Evolutionary conservation across 2,888 invertebrate species (phyloP), one percentile per base, ranked within the genome.

Genomic region (Melieria crassipennis): DNA sequence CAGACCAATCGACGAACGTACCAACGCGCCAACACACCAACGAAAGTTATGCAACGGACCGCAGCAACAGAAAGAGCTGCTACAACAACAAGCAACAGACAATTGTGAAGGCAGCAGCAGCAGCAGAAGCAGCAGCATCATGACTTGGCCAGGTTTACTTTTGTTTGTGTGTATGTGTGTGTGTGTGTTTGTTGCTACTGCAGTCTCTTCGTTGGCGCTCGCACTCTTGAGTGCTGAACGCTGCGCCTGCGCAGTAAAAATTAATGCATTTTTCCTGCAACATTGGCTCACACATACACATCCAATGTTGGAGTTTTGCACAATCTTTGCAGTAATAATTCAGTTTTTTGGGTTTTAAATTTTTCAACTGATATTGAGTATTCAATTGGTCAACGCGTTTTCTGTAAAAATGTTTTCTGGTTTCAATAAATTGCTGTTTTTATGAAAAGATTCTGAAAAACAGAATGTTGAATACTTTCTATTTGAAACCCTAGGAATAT

Each of bases 11-110:
- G 48, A 47, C 56, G 30, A 56, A 50, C 56, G 42, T 7, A 42
- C 56, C 48, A 48, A 43, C 52, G 47, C 42, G 48, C 11, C 58
- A 60, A 67, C 67, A 73, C 76, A 74, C 79, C 78, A 82, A 81
- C 78, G 83, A 83, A 82, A 83, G 84, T 84, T 84, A 84, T 84
- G 84, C 84, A 84, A 84, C 79, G 80, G 68, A 13, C 48, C 62
- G 47, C 46, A 62, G 50, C 69, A 65, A 58, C 67, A 63, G 52
- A 10, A 70, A 58, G 52, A n/a, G 47, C 61, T 62, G n/a, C 11
- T 61, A 48, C 46, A 56, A 73, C 72, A 71, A 72, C 72, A 76
- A 52, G 71, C 63, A 66, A 70, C 69, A 73, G 64, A 48, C 61
- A 62, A 73, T 73, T 74, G 70, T 71, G 69, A 74, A 73, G 65